Percentiles rank a stretch among this genome's conserved stretches.
phyloP scores from a whole-genome alignment of 2,797 vertebrate species.

The Malurus leucopterus region DNA sequence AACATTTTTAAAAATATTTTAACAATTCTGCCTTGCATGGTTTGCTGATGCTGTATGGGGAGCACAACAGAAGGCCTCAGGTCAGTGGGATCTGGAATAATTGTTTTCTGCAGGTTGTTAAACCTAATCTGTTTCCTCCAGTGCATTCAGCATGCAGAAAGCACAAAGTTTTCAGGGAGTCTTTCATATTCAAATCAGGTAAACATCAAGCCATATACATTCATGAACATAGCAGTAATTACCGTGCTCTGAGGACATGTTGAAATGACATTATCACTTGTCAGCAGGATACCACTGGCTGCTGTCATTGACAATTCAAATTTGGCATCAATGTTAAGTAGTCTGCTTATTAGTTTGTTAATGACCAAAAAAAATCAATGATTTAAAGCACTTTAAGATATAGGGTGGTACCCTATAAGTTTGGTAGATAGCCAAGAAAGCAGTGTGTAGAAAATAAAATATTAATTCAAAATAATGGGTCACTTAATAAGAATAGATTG shows the following conservation, averaged over 20 bases:
- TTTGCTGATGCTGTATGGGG: background rate
- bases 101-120: conserved; percentile 39
- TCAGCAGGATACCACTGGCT: conserved; percentile 46
- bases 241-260: conserved; percentile 44
- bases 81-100: conserved; percentile 34
- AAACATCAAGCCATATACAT: conserved; percentile 50
- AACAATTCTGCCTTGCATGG: background rate
- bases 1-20: background rate
- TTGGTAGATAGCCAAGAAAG: background rate
- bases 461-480: background rate
- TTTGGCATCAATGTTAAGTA: conserved; percentile 53
- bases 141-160: background rate
- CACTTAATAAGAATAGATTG: background rate
- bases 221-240: conserved; percentile 46
- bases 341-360: conserved; percentile 36
- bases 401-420: background rate
- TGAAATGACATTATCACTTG: conserved; percentile 50
- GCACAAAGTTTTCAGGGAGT: conserved; percentile 2
- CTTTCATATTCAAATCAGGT: conserved; percentile 55
- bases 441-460: background rate
- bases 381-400: conserved; percentile 30
- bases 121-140: background rate
- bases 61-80: background rate
- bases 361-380: conserved; percentile 32
- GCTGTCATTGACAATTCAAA: conserved; percentile 42